These are phyloP conservation scores for Creontiades dilutus DNA, from an alignment of 2,888 invertebrate species.

Conservation along the genomic window DNA sequence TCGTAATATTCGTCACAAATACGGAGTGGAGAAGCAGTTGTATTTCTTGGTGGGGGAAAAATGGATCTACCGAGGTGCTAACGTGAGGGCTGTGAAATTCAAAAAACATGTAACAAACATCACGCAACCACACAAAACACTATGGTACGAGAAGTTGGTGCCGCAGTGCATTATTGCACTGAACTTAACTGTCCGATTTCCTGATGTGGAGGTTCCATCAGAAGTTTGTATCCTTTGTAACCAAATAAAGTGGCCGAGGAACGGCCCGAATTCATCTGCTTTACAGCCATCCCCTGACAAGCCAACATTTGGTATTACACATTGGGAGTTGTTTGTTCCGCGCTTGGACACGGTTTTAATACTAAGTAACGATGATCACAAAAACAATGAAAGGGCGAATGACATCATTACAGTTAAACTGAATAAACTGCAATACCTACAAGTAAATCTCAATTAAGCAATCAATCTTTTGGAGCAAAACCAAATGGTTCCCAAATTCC, in stretches of 20 bases:
- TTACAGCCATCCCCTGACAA: conserved; percentile 71
- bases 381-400: too few species aligned
- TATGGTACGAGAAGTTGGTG: conserved; percentile 36
- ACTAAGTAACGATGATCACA: too few species aligned
- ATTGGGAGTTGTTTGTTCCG: not conserved
- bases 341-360: not conserved
- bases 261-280: conserved; percentile 68
- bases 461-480: too few species aligned
- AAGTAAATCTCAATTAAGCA: too few species aligned
- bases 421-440: too few species aligned
- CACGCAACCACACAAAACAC: conserved; percentile 40
- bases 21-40: not conserved
- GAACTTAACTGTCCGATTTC: conserved; percentile 74
- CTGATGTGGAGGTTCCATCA: conserved; percentile 74
- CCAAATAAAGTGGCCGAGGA: conserved; percentile 71
- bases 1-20: not conserved
- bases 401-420: too few species aligned
- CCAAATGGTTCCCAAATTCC: too few species aligned
- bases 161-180: conserved; percentile 43
- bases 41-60: not conserved
- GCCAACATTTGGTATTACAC: conserved; percentile 12
- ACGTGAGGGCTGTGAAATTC: conserved; percentile 44
- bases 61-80: conserved; percentile 46
- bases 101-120: conserved; percentile 47
- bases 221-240: conserved; percentile 75